Conservation (phyloP, 2,113 vertebrate species). For the Dicentrarchus labrax region DNA sequence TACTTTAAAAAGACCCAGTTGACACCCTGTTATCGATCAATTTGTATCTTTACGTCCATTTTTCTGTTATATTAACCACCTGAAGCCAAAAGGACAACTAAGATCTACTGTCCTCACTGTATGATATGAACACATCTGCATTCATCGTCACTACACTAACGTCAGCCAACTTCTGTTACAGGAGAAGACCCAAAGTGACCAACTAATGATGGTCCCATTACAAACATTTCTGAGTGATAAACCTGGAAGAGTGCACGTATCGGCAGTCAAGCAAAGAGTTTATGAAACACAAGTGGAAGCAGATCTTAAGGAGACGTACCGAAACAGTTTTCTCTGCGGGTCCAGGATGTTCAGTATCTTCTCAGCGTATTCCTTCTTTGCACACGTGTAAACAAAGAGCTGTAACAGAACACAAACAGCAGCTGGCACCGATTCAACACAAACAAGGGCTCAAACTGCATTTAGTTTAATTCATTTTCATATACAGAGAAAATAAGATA, state of each 20-base stretch:
- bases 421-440: slow-evolving; percentile 2
- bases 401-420: slow-evolving; percentile 63
- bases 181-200: neutral
- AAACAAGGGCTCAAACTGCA: neutral
- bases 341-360: slow-evolving; percentile 88
- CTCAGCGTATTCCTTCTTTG: slow-evolving; percentile 86
- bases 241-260: neutral
- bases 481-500: neutral
- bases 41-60: too few species aligned
- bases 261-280: slow-evolving; percentile 10
- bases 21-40: too few species aligned
- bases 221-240: neutral
- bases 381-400: slow-evolving; percentile 90
- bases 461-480: neutral
- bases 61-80: neutral
- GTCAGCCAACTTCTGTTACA: neutral
- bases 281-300: slow-evolving; percentile 35
- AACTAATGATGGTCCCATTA: neutral
- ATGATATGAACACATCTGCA: neutral
- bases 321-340: slow-evolving; percentile 86
- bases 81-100: neutral
- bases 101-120: neutral
- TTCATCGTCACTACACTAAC: neutral
- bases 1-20: too few species aligned
- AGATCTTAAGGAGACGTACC: slow-evolving; percentile 72